These are phyloP conservation scores for Plecotus auritus DNA, from an alignment of 2,113 vertebrate species.

Conservation along the genomic window DNA sequence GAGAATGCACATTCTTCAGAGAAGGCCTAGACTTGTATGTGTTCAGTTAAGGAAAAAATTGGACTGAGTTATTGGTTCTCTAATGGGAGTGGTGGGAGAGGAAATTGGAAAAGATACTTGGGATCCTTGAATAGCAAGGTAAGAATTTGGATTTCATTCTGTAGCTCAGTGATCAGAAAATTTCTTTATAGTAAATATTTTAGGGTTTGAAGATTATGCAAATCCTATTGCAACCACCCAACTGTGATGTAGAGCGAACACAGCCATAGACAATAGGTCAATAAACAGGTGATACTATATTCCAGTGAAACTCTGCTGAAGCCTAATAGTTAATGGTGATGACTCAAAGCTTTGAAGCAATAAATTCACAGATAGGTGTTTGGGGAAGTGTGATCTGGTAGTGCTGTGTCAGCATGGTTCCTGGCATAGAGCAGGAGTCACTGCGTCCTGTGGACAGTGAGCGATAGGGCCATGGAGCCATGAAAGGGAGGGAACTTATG, in stretches of 20 bases:
- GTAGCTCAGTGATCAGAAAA: neutral
- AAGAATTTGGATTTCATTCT: neutral
- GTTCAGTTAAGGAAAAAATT: neutral
- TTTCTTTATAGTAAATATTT: neutral
- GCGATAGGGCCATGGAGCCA: neutral
- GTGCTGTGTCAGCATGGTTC: neutral
- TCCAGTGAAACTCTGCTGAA: neutral
- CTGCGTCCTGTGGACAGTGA: neutral
- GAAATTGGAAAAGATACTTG: neutral
- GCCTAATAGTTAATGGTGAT: neutral
- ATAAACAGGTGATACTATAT: neutral
- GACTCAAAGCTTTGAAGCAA: neutral
- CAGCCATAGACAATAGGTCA: neutral
- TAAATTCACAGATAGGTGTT: neutral
- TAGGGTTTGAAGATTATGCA: neutral
- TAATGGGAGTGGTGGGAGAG: neutral
- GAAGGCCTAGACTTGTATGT: neutral
- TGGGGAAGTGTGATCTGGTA: neutral
- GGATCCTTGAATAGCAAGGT: neutral
- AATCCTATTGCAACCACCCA: neutral
- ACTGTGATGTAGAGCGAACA: neutral
- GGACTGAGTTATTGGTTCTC: neutral
- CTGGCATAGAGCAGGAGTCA: neutral
- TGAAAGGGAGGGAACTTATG: no score
- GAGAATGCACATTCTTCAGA: neutral